Percentiles rank a stretch among this genome's conserved stretches.
These are phyloP conservation scores for Acipenser ruthenus DNA, from an alignment of 2,797 vertebrate species.

Conservation along the genomic window DNA sequence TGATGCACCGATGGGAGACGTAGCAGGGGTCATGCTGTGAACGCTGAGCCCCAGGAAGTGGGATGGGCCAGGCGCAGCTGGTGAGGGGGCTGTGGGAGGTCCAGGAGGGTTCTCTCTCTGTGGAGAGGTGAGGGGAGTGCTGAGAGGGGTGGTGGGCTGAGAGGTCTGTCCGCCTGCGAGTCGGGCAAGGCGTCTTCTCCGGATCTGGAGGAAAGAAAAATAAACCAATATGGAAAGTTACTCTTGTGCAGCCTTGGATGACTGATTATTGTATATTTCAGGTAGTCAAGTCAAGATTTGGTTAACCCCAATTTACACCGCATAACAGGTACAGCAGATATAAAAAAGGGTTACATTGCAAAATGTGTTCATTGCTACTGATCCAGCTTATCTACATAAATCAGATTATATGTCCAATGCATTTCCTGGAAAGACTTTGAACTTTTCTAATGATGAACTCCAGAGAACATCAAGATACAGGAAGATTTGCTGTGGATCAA, in stretches of 20 bases:
- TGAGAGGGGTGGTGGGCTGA: slow-evolving; percentile 86
- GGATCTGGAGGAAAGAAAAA: slow-evolving; percentile 62
- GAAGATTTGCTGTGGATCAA: too few relatives aligned
- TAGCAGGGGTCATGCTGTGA: slow-evolving; percentile 90
- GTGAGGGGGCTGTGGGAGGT: slow-evolving; percentile 76
- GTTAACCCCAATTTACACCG: too few relatives aligned
- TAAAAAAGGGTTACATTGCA: too few relatives aligned
- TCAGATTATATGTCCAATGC: not conserved
- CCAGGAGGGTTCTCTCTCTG: slow-evolving; percentile 94
- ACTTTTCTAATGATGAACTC: not conserved
- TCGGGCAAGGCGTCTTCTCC: slow-evolving; percentile 86
- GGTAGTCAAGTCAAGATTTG: too few relatives aligned
- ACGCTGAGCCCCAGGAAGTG: slow-evolving; percentile 81
- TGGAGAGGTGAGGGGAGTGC: slow-evolving; percentile 89
- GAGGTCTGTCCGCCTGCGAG: slow-evolving; percentile 88
- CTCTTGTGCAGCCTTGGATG: too few relatives aligned
- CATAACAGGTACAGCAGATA: too few relatives aligned
- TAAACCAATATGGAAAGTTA: too few relatives aligned
- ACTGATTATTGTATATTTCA: too few relatives aligned
- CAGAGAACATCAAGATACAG: not conserved
- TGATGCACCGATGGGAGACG: slow-evolving; percentile 90
- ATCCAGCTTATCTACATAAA: not conserved
- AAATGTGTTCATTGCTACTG: not conserved
- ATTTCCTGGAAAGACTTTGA: not conserved
- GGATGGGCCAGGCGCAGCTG: slow-evolving; percentile 65